Conservation (phyloP, 2,797 vertebrate genomes). For the Centropyge bicolor region DNA sequence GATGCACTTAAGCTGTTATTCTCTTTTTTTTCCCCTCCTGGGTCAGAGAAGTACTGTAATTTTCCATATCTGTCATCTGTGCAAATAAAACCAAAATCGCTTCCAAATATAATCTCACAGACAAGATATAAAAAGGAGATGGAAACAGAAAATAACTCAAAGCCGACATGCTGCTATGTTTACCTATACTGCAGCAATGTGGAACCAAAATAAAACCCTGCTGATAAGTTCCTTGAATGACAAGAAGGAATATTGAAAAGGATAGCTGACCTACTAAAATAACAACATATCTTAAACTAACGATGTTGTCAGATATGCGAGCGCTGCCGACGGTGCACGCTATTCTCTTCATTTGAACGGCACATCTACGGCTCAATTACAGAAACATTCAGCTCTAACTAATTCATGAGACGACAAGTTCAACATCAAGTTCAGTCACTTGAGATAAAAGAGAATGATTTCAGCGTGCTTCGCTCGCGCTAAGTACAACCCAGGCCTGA, state of each 20-base stretch:
- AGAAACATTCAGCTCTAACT: constrained; percentile 44
- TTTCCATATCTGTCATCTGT: constrained; percentile 68
- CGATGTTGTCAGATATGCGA: constrained; percentile 26
- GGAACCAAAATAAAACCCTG: constrained; percentile 41
- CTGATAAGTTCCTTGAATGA: constrained; percentile 34
- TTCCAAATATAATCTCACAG: constrained; percentile 63
- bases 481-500: constrained; percentile 40
- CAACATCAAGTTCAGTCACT: constrained; percentile 65
- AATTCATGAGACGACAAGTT: constrained; percentile 63
- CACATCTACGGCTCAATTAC: constrained; percentile 45
- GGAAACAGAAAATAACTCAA: constrained; percentile 58
- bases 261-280: constrained; percentile 65
- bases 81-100: constrained; percentile 57
- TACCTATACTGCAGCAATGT: constrained; percentile 39
- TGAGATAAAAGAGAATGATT: constrained; percentile 59
- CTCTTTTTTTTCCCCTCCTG: constrained; percentile 4
- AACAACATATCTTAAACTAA: constrained; percentile 29
- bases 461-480: constrained; percentile 33
- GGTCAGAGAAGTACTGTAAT: constrained; percentile 42
- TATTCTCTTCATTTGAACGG: constrained; percentile 29
- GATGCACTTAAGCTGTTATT: constrained; percentile 44
- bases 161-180: constrained; percentile 42
- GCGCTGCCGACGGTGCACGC: constrained; percentile 23
- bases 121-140: constrained; percentile 44
- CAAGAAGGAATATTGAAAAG: constrained; percentile 38